Base-by-base conservation (phyloP, 2,888 invertebrate species). In the Dromius quadrimaculatus region DNA sequence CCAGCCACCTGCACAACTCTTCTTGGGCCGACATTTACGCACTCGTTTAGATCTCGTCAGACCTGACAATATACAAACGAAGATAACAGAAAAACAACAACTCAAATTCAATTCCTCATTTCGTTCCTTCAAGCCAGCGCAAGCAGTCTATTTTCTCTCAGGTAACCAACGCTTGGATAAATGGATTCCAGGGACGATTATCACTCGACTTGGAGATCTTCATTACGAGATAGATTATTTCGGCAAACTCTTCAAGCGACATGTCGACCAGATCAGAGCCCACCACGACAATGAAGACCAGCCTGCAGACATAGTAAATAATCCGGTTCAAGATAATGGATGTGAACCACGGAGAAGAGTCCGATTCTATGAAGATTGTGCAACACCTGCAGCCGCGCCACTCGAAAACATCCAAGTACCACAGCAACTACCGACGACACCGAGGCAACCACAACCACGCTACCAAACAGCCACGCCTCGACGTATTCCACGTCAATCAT, bases 1-100 rank as follows among this genome's bases (percentile, higher is more conserved):
- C 8, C 32, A 13, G 23, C 32, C 68, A n/a, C 73, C 74, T 8
- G 71, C 73, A 13, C 54, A 47, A 45, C 50, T 73, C 1, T 71
- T 72, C 36, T 13, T 72, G 9, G 62, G 59, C 5, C 69, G 71
- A 3, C 11, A 38, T 32, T 19, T 72, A 41, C 71, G 73, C 22
- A 72, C 72, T 23, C 72, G 71, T n/a, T n/a, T n/a, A n/a, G 22
- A 50, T 19, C 11, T 50, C 1, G 6, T 20, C 50, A 15, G 19
- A 20, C 50, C 50, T 19, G 50, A 50, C 9, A 20, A 50, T 11
- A 20, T 11, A 9, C 2, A 20, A 8, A 50, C 50, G 6, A 70
- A 47, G 34, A 34, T 70, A 5, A 70, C 62, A 9, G 47, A 70
- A 50, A 70, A 70, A 59, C 70, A 64, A 34, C 70, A 32, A 64